These are phyloP conservation scores for Athetis lepigone DNA, from an alignment of 2,888 invertebrate genomes.

Conservation along the genomic window DNA sequence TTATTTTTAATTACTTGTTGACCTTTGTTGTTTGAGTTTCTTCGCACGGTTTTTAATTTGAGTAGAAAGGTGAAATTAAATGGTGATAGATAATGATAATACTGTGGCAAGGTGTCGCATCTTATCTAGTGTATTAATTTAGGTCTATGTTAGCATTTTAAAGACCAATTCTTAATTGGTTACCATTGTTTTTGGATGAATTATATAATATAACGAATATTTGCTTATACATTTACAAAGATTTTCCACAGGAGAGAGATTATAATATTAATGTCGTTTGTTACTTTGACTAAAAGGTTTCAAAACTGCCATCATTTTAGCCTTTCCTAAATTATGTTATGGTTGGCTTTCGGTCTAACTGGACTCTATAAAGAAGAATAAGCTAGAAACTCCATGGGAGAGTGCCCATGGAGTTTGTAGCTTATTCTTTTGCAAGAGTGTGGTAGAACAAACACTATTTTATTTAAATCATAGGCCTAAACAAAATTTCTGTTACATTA, in stretches of 20 bases:
- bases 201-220: conserved; percentile 13
- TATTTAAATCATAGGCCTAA: no score
- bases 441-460: no score
- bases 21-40: conserved; percentile 36
- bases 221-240: conserved; percentile 21
- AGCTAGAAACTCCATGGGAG: no score
- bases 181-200: conserved; percentile 3
- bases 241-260: not conserved
- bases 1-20: conserved; percentile 58
- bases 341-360: no score
- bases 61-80: conserved; percentile 20
- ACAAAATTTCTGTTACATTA: no score
- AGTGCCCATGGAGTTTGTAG: no score
- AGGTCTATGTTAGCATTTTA: not conserved
- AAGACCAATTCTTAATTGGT: conserved; percentile 25
- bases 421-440: no score
- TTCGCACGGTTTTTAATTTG: conserved; percentile 45
- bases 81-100: not conserved
- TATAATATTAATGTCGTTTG: not conserved
- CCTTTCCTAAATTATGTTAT: no score
- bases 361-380: no score
- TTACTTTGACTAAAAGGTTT: not conserved
- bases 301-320: not conserved
- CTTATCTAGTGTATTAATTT: conserved; percentile 9
- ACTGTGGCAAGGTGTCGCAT: not conserved